Percentiles rank a stretch among this genome's conserved stretches.
Conservation (phyloP, 2,797 vertebrate genomes). For the Silurus aristotelis region DNA sequence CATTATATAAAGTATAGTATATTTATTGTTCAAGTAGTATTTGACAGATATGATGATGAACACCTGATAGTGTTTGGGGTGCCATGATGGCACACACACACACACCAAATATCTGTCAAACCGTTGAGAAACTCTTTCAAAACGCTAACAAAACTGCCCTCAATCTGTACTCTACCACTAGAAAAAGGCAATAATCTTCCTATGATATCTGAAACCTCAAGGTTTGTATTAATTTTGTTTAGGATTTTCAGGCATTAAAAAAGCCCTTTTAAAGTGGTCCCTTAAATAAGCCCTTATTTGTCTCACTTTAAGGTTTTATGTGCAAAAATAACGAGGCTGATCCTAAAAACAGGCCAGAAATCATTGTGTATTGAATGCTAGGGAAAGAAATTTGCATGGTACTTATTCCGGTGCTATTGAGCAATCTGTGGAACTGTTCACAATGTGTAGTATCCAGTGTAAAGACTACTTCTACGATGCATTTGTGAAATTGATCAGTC, state of each 20-base stretch:
- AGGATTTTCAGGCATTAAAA: neutral
- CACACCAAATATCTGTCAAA: neutral
- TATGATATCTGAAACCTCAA: neutral
- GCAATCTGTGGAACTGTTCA: conserved; percentile 13
- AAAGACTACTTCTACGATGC: neutral
- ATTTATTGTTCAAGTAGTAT: neutral
- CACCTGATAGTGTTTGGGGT: neutral
- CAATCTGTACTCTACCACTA: neutral
- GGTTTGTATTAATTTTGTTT: neutral
- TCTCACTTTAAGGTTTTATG: neutral
- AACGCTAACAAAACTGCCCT: neutral
- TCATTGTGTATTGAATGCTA: neutral
- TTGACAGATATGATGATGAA: neutral
- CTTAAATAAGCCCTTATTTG: neutral
- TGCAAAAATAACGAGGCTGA: neutral
- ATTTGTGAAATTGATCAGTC: conserved; percentile 16
- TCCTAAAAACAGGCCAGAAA: neutral
- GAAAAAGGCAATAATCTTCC: conserved; percentile 23
- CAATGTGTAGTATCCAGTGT: conserved; percentile 16
- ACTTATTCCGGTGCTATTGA: conserved; percentile 3
- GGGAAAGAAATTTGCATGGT: conserved; percentile 12
- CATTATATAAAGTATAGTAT: neutral
- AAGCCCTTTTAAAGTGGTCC: neutral
- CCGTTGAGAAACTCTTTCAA: neutral
- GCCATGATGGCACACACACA: neutral